A percentile compares a stretch with the other conserved stretches of the same genome.
These are phyloP conservation scores for Brachionichthys hirsutus DNA, from an alignment of 2,113 vertebrate genomes.

Conservation along the genomic window DNA sequence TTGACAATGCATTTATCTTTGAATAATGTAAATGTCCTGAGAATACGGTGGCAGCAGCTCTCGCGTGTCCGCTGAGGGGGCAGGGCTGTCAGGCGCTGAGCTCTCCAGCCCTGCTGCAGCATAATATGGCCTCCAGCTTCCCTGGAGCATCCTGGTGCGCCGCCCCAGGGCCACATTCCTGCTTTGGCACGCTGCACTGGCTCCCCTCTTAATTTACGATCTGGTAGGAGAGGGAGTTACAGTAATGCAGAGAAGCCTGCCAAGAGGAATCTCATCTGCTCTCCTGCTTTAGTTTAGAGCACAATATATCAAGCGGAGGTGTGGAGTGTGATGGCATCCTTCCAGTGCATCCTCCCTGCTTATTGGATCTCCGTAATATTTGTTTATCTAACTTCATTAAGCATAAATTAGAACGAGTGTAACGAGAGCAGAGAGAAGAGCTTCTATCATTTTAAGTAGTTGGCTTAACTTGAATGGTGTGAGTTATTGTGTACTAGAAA, in stretches of 20 bases:
- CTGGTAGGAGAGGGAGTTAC: conserved; percentile 66
- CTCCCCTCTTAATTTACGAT: conserved; percentile 76
- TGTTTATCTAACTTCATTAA: conserved; percentile 32
- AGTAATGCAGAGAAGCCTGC: conserved; percentile 67
- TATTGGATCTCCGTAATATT: conserved; percentile 29
- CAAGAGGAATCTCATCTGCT: conserved; percentile 62
- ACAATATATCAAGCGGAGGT: conserved; percentile 30
- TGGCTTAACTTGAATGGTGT: conserved; percentile 57
- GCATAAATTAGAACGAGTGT: conserved; percentile 27
- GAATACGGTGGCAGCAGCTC: conserved; percentile 78
- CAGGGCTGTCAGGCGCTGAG: conserved; percentile 70
- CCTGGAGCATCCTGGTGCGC: conserved; percentile 63
- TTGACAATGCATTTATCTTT: conserved; percentile 88
- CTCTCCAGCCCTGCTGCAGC: conserved; percentile 66
- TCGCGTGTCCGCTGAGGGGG: conserved; percentile 69
- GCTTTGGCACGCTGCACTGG: conserved; percentile 64
- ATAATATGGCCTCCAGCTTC: conserved; percentile 71
- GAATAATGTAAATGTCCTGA: conserved; percentile 86
- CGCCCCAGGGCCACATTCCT: conserved; percentile 62
- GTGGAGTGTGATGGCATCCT: conserved; percentile 30
- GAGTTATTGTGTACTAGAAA: conserved; percentile 71
- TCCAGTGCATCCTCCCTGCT: conserved; percentile 14
- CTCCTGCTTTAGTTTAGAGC: conserved; percentile 45
- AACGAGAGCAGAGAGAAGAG: conserved; percentile 31
- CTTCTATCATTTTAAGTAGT: conserved; percentile 57